phyloP scores from a whole-genome alignment of 2,888 invertebrate species.

The Noctua janthina region DNA sequence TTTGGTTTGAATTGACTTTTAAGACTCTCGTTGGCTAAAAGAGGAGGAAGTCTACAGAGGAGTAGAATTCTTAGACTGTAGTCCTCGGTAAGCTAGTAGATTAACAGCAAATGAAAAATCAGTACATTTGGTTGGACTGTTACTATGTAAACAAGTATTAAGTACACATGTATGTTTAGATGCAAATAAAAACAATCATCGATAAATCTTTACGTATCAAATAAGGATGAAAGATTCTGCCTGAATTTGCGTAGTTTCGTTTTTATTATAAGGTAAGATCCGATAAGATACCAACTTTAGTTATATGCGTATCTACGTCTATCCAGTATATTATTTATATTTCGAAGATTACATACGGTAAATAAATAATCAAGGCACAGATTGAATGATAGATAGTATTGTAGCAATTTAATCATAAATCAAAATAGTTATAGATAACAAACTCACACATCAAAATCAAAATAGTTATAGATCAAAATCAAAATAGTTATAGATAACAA shows the following conservation, averaged over 20 bases:
- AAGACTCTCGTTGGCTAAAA: too few relatives aligned
- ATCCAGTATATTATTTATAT: neutral
- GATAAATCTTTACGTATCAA: neutral
- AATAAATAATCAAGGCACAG: neutral
- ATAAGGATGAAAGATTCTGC: neutral
- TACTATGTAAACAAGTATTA: neutral
- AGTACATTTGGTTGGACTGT: neutral
- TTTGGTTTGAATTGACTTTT: too few relatives aligned
- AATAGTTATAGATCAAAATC: neutral
- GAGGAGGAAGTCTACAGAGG: too few relatives aligned
- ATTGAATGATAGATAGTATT: constrained; percentile 5
- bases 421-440: neutral
- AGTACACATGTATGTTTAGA: neutral
- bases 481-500: neutral
- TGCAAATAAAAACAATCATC: constrained; percentile 4
- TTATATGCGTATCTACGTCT: neutral
- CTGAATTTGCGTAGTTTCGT: constrained; percentile 9
- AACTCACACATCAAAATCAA: neutral
- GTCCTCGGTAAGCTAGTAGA: neutral
- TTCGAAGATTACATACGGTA: neutral
- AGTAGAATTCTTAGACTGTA: too few relatives aligned
- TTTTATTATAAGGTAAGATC: neutral
- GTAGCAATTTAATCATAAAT: constrained; percentile 2
- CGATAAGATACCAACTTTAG: constrained; percentile 14
- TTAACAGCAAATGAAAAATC: neutral